phyloP scores from a whole-genome alignment of 1,140 invertebrate genomes.

The Vanessa atalanta region DNA sequence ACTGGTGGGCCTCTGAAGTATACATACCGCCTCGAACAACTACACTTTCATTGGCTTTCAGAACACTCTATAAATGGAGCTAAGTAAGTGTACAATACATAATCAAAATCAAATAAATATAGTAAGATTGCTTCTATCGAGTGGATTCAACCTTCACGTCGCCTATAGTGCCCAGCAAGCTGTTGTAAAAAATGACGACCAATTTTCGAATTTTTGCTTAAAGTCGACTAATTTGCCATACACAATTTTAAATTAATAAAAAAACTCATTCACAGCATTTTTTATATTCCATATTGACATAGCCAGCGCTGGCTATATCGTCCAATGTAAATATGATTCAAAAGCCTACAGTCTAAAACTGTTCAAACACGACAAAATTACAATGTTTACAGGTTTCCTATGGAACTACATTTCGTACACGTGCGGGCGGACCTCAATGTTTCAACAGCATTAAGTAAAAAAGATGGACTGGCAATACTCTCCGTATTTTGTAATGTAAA shows the following conservation, averaged over 20 bases:
- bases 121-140: too few relatives aligned
- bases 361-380: neutral
- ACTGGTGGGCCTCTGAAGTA: slow-evolving; percentile 62
- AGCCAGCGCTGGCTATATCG: too few relatives aligned
- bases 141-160: too few relatives aligned
- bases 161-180: too few relatives aligned
- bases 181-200: too few relatives aligned
- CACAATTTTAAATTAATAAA: too few relatives aligned
- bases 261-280: too few relatives aligned
- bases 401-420: slow-evolving; percentile 75
- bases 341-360: neutral
- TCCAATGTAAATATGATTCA: too few relatives aligned
- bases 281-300: too few relatives aligned
- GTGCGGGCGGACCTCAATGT: slow-evolving; percentile 55
- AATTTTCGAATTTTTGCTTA: too few relatives aligned
- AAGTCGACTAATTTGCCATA: too few relatives aligned
- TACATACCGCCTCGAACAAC: slow-evolving; percentile 59
- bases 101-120: neutral
- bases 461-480: slow-evolving; percentile 65
- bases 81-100: slow-evolving; percentile 48
- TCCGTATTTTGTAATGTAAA: slow-evolving; percentile 70
- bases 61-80: slow-evolving; percentile 65
- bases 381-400: slow-evolving; percentile 52
- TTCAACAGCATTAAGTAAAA: slow-evolving; percentile 47
- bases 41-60: slow-evolving; percentile 72